phyloP scores from a whole-genome alignment of 2,113 vertebrate species.

The Phyllopteryx taeniolatus region DNA sequence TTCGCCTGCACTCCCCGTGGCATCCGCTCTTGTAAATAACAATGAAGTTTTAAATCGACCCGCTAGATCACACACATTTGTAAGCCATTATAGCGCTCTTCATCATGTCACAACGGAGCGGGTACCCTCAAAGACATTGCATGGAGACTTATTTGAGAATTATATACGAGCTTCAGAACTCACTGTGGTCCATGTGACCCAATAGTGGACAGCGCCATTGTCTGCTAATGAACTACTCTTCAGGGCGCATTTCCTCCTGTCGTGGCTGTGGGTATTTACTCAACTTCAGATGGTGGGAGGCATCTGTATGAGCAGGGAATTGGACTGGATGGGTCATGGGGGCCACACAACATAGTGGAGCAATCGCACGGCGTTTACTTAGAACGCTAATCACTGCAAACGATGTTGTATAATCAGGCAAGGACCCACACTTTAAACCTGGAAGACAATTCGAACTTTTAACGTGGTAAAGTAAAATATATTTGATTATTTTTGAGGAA shows the following conservation, averaged over 20 bases:
- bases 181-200: too few relatives aligned
- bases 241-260: background rate
- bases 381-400: too few relatives aligned
- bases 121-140: conserved; percentile 2
- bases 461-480: too few relatives aligned
- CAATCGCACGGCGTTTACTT: too few relatives aligned
- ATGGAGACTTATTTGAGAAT: conserved; percentile 21
- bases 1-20: conserved; percentile 14
- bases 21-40: conserved; percentile 43
- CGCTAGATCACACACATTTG: conserved; percentile 36
- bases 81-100: conserved; percentile 36
- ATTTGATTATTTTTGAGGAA: too few relatives aligned
- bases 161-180: background rate
- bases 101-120: conserved; percentile 24
- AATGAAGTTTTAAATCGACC: conserved; percentile 35
- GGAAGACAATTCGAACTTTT: too few relatives aligned
- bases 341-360: too few relatives aligned
- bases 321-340: background rate
- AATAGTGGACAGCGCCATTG: background rate
- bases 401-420: too few relatives aligned
- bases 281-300: background rate
- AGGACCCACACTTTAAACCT: too few relatives aligned
- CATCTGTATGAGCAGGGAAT: background rate
- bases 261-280: background rate
- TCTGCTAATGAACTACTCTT: background rate